Evolutionary conservation across 2,888 invertebrate species (phyloP), one percentile per base, ranked within the genome.

Genomic region (Spodoptera picta): DNA sequence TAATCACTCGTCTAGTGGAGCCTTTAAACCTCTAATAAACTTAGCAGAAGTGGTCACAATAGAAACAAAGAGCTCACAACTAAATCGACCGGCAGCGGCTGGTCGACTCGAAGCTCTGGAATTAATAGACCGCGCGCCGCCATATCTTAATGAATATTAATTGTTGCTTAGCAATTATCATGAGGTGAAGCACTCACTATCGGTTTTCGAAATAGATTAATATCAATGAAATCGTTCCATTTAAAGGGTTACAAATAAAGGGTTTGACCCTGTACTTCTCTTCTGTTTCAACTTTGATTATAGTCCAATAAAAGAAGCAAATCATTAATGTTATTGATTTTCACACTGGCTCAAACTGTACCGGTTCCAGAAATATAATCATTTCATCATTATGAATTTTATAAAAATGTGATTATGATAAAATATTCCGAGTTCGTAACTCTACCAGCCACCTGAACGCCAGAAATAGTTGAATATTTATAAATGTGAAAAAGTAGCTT

Each of bases 81-180:
- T 60, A 65, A 45, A 60, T 72, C 50, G 73, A 58, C 71, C 52
- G 44, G 43, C n/a, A 11, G n/a, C 31, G 31, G 31, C n/a, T 11
- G 31, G 36, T 50, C 19, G 43, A 48, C 42, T 48, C 49, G 45
- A 36, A 14, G 36, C 60, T 62, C 54, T 64, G 42, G 52, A 64
- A 75, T 63, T 62, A 78, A 78, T 75, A 55, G 54, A 62, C 49
- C 47, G 51, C 49, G 36, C 49, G 51, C 57, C 42, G 66, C 58
- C 57, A 58, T 66, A 47, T 75, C 69, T 51, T 67, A 69, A 80
- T 79, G 73, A 80, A 78, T 78, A 80, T 79, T 66, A 80, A 80
- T 79, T 68, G 66, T 80, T 60, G 49, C 53, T 57, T 53, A 61
- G 51, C 60, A 78, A 71, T 68, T 66, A 74, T 65, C 62, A 54